phyloP scores from a whole-genome alignment of 1,140 invertebrate genomes.

The Chelonus insularis region DNA sequence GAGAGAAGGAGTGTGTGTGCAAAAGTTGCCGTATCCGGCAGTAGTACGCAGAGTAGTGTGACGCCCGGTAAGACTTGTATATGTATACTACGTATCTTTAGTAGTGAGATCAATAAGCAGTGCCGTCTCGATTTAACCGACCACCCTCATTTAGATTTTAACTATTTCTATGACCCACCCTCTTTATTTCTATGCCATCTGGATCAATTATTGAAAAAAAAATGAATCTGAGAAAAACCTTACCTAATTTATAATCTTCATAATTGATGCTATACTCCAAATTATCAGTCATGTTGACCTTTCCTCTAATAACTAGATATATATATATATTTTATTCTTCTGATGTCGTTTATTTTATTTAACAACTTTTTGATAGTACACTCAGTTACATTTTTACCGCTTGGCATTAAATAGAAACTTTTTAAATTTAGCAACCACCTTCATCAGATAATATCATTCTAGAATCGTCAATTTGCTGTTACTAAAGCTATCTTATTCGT shows the following conservation, averaged over 20 bases:
- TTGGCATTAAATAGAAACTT: conserved; percentile 3
- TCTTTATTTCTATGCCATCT: conserved; percentile 10
- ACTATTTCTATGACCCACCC: conserved; percentile 12
- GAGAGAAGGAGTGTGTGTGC: neutral
- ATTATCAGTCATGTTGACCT: conserved; percentile 13
- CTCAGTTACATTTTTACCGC: conserved; percentile 6
- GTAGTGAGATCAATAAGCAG: conserved; percentile 53
- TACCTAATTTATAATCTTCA: neutral
- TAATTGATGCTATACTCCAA: neutral
- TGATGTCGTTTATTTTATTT: neutral
- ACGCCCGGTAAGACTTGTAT: conserved; percentile 41
- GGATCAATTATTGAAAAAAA: conserved; percentile 1
- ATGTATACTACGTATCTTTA: conserved; percentile 46
- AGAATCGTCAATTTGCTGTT: neutral
- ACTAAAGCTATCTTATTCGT: conserved; percentile 3
- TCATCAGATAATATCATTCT: neutral
- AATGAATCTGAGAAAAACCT: neutral
- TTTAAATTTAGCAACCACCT: neutral
- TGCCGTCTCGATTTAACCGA: conserved; percentile 43
- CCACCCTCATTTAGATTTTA: conserved; percentile 27
- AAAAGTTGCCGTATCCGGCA: conserved; percentile 16
- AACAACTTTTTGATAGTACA: neutral
- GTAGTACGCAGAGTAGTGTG: conserved; percentile 27
- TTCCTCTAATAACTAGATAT: neutral
- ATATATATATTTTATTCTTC: neutral